These are phyloP conservation scores for Furcula furcula DNA, from an alignment of 2,888 invertebrate species.

Conservation along the genomic window DNA sequence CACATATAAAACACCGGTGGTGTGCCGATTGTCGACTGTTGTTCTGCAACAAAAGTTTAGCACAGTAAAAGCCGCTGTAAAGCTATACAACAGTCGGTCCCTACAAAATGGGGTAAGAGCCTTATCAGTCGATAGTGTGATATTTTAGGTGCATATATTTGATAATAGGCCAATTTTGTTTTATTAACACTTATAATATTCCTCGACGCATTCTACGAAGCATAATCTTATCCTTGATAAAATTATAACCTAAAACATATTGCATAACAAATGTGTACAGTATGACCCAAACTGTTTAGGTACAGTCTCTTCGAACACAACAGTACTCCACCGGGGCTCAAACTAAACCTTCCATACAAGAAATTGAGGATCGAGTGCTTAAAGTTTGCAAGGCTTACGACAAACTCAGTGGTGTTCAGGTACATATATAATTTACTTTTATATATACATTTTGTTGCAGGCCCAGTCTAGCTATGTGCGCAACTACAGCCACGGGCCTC, in stretches of 20 bases:
- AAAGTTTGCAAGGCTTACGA: conserved; percentile 94
- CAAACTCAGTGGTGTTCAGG: conserved; percentile 94
- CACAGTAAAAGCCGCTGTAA: conserved; percentile 48
- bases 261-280: conserved; percentile 78
- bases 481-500: conserved; percentile 88
- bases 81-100: conserved; percentile 42
- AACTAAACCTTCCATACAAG: conserved; percentile 81
- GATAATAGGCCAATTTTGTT: conserved; percentile 1
- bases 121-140: conserved; percentile 40
- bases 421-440: conserved; percentile 74
- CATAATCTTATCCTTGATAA: conserved; percentile 5
- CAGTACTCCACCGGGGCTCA: conserved; percentile 58
- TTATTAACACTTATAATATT: not conserved
- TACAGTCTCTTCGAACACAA: conserved; percentile 51
- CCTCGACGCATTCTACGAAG: not conserved
- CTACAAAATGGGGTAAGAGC: conserved; percentile 63
- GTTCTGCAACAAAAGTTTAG: conserved; percentile 64
- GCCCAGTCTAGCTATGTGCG: conserved; percentile 84
- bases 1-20: conserved; percentile 59
- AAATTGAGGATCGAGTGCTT: conserved; percentile 90
- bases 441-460: conserved; percentile 81
- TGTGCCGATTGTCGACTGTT: conserved; percentile 69
- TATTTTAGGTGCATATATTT: conserved; percentile 16
- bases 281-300: conserved; percentile 69
- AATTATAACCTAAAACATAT: conserved; percentile 71